Conservation (phyloP, 2,797 vertebrate species). For the Aulostomus chinensis region DNA sequence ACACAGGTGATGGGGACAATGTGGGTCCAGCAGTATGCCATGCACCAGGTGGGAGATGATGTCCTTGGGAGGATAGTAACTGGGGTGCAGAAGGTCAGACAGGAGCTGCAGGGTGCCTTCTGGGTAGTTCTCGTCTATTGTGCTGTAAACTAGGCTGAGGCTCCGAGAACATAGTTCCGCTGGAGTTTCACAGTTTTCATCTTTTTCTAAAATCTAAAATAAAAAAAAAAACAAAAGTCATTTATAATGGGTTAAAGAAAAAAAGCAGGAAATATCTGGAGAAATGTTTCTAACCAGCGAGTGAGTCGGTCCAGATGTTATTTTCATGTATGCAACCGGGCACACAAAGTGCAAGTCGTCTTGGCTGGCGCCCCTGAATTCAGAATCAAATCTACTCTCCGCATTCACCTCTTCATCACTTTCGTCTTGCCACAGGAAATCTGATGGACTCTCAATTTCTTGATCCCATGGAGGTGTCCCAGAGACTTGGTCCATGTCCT, state of each 20-base stretch:
- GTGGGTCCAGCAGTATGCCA: constrained; percentile 82
- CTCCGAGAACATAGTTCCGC: constrained; percentile 82
- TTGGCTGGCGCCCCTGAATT: constrained; percentile 37
- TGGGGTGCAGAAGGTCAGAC: constrained; percentile 85
- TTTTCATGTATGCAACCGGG: constrained; percentile 52
- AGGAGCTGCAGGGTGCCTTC: constrained; percentile 90
- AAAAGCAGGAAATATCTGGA: not conserved
- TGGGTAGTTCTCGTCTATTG: constrained; percentile 88
- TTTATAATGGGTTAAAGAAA: not conserved
- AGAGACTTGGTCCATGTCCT: constrained; percentile 12
- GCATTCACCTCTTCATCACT: constrained; percentile 29
- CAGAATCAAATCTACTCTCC: constrained; percentile 10
- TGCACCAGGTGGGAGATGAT: constrained; percentile 84
- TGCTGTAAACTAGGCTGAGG: constrained; percentile 85
- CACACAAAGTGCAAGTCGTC: constrained; percentile 67
- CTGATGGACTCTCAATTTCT: constrained; percentile 34
- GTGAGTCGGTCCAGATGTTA: constrained; percentile 46
- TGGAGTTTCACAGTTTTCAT: constrained; percentile 44
- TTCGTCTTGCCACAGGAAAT: constrained; percentile 35
- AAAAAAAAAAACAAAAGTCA: not conserved
- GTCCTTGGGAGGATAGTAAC: constrained; percentile 84
- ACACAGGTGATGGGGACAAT: constrained; percentile 69
- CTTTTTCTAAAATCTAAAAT: constrained; percentile 44
- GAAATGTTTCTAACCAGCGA: constrained; percentile 53
- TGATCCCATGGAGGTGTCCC: not conserved